Percentiles rank a stretch among this genome's conserved stretches.
Evolutionary conservation across 37 sponge, comb jelly and placozoan genomes (phyloP).

Genomic region (Axinella damicornis): DNA sequence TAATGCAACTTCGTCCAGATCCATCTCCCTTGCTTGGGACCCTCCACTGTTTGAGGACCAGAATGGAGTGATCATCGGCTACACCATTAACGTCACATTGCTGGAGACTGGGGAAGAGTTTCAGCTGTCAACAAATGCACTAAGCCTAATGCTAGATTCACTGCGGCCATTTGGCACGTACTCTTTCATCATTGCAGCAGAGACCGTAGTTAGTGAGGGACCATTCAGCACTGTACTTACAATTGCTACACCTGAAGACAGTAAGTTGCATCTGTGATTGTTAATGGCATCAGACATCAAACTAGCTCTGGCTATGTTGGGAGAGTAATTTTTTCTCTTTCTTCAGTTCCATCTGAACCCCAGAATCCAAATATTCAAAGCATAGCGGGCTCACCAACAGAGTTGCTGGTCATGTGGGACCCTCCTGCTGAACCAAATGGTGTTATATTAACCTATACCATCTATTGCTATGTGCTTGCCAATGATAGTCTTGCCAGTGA

Average conservation of each 20-base stretch:
- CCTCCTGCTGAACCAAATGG: constrained; percentile 7
- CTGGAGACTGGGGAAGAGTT: background rate
- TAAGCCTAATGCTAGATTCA: background rate
- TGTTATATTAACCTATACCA: background rate
- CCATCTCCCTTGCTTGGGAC: constrained; percentile 13
- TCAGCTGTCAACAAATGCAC: background rate
- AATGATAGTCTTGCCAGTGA: too few species aligned
- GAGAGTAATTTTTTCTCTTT: background rate
- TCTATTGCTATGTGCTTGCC: background rate
- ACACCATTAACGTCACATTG: constrained; percentile 4
- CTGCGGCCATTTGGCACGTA: constrained; percentile 16
- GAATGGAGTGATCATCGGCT: constrained; percentile 38
- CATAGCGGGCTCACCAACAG: background rate
- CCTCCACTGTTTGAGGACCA: constrained; percentile 12
- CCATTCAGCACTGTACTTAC: constrained; percentile 1
- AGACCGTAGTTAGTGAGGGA: background rate
- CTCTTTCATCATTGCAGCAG: constrained; percentile 7
- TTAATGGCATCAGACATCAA: too few species aligned
- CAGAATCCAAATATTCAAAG: background rate
- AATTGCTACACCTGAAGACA: constrained; percentile 20
- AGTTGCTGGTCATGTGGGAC: background rate
- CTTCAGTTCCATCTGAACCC: background rate
- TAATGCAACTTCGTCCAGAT: background rate
- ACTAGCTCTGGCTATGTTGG: too few species aligned
- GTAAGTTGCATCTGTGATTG: background rate